Evolutionary conservation across 2,888 invertebrate species (phyloP).

Genomic region (Drosophila phalerata): DNA sequence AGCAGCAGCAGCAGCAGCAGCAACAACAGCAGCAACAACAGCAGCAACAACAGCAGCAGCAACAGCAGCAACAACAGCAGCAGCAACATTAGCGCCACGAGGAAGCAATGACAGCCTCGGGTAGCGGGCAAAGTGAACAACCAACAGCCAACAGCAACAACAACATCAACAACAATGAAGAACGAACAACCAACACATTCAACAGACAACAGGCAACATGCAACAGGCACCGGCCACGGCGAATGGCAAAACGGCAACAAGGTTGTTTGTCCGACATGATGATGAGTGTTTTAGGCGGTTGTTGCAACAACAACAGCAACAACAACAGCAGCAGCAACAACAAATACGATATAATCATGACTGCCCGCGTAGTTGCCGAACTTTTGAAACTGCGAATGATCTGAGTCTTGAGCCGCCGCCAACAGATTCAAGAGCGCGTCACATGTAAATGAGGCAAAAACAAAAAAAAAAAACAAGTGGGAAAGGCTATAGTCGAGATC

Average conservation of each 20-base stretch:
- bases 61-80: slow-evolving; percentile 53
- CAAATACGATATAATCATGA: slow-evolving; percentile 67
- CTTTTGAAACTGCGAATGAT: slow-evolving; percentile 63
- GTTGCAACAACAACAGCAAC: slow-evolving; percentile 51
- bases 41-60: no score
- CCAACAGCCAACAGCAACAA: slow-evolving; percentile 21
- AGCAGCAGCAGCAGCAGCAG: slow-evolving; percentile 47
- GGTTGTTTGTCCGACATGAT: slow-evolving; percentile 81
- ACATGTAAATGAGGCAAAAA: slow-evolving; percentile 72
- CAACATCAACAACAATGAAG: slow-evolving; percentile 25
- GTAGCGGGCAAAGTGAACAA: slow-evolving; percentile 39
- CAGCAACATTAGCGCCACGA: slow-evolving; percentile 74
- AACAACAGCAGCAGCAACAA: slow-evolving; percentile 36
- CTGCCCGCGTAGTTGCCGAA: slow-evolving; percentile 75
- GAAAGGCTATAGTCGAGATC: no score
- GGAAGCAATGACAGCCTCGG: slow-evolving; percentile 67
- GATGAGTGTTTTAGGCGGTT: slow-evolving; percentile 79
- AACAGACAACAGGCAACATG: slow-evolving; percentile 15
- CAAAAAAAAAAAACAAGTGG: slow-evolving; percentile 10
- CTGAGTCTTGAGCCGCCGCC: slow-evolving; percentile 57
- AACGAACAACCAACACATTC: slow-evolving; percentile 24
- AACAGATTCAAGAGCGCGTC: slow-evolving; percentile 63
- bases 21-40: slow-evolving; percentile 54
- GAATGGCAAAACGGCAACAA: slow-evolving; percentile 71
- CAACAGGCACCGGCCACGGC: slow-evolving; percentile 47